Conservation (phyloP, 2,888 invertebrate species). For the Dynastes maya region DNA sequence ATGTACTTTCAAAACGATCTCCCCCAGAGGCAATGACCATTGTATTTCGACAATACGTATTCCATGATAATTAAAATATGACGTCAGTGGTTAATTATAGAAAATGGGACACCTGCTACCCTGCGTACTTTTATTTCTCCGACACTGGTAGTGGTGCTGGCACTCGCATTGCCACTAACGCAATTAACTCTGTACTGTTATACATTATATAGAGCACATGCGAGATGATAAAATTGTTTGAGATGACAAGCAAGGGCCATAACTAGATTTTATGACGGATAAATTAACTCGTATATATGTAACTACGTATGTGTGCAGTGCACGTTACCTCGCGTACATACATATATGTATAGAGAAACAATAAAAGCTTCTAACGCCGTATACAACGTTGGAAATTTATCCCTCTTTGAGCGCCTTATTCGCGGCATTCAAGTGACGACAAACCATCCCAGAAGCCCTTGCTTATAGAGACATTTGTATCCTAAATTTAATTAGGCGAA, state of each 20-base stretch:
- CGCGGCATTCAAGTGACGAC: slow-evolving; percentile 23
- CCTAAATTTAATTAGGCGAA: slow-evolving; percentile 62
- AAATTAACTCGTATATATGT: slow-evolving; percentile 3
- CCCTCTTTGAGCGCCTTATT: neutral
- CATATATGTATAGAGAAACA: neutral
- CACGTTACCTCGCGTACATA: neutral
- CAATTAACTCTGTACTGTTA: slow-evolving; percentile 26
- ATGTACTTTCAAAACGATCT: slow-evolving; percentile 55
- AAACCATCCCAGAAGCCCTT: neutral
- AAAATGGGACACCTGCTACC: slow-evolving; percentile 63
- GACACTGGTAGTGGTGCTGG: neutral
- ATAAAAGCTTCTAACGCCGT: neutral
- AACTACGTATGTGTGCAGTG: neutral
- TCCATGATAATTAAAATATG: slow-evolving; percentile 67
- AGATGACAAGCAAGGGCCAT: slow-evolving; percentile 21
- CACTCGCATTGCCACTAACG: slow-evolving; percentile 10
- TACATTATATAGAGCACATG: neutral
- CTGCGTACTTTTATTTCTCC: slow-evolving; percentile 43
- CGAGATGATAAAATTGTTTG: slow-evolving; percentile 28
- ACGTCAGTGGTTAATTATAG: slow-evolving; percentile 63
- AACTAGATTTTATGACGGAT: slow-evolving; percentile 37
- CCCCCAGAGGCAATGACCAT: slow-evolving; percentile 62
- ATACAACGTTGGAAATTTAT: slow-evolving; percentile 6
- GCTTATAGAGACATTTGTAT: slow-evolving; percentile 53
- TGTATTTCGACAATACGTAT: slow-evolving; percentile 67